Evolutionary conservation across 2,888 invertebrate genomes (phyloP).

Genomic region (Elysia crispata): DNA sequence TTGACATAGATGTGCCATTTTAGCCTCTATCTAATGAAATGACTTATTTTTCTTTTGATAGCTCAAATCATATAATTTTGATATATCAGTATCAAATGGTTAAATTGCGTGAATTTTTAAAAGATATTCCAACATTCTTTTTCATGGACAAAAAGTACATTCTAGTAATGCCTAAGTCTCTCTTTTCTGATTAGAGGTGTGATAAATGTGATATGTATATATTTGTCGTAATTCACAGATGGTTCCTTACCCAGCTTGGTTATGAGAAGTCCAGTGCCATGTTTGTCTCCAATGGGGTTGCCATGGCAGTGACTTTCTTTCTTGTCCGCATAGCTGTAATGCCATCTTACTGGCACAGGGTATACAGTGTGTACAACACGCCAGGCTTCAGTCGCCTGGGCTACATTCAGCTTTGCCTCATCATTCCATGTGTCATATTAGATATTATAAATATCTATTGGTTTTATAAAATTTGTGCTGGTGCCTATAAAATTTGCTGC

Average conservation of each 20-base stretch:
- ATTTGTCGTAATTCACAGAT: conserved; percentile 71
- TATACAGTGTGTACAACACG: conserved; percentile 71
- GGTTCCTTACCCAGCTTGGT: conserved; percentile 71
- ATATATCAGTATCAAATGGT: no score
- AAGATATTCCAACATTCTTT: no score
- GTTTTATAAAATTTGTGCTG: conserved; percentile 73
- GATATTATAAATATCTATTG: conserved; percentile 75
- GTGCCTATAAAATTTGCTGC: conserved; percentile 66
- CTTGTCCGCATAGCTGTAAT: conserved; percentile 72
- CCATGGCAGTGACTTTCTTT: conserved; percentile 74
- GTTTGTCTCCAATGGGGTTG: conserved; percentile 73
- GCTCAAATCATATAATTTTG: no score
- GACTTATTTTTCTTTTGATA: no score
- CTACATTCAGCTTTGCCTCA: conserved; percentile 72
- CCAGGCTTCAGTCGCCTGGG: conserved; percentile 67
- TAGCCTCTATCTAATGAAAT: no score
- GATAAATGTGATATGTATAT: no score
- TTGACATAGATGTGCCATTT: no score
- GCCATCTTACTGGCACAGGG: conserved; percentile 74
- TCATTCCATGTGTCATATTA: conserved; percentile 70
- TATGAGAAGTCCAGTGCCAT: conserved; percentile 63
- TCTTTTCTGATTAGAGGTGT: no score
- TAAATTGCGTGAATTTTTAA: no score
- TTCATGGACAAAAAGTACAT: no score
- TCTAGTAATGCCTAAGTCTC: no score